phyloP scores from a whole-genome alignment of 2,888 invertebrate genomes.

The Scrobipalpa costella region DNA sequence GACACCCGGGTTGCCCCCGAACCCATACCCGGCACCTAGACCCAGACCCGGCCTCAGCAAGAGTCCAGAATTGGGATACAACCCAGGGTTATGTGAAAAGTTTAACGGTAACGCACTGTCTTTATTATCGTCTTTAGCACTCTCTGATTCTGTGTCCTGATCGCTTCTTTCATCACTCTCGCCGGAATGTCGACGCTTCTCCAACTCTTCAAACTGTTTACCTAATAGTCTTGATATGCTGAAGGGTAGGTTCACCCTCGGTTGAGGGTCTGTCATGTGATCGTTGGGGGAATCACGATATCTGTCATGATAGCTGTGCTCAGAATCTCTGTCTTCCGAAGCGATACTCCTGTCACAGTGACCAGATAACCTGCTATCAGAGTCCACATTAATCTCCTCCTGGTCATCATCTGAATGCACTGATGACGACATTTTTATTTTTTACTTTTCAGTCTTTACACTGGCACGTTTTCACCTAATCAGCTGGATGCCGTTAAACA shows the following conservation, averaged over 20 bases:
- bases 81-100: conserved; percentile 68
- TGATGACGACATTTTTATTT: conserved; percentile 78
- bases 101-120: conserved; percentile 65
- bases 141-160: conserved; percentile 76
- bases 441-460: conserved; percentile 44
- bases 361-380: conserved; percentile 82
- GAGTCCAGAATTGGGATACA: conserved; percentile 68
- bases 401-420: conserved; percentile 83
- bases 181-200: conserved; percentile 73
- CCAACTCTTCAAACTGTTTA: conserved; percentile 86
- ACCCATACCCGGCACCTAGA: conserved; percentile 78
- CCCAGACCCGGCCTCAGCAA: conserved; percentile 71
- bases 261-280: conserved; percentile 77
- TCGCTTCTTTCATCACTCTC: conserved; percentile 78
- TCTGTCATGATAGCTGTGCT: conserved; percentile 76
- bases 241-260: conserved; percentile 85
- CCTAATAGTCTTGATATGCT: conserved; percentile 90
- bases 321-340: conserved; percentile 80
- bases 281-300: conserved; percentile 74
- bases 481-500: conserved; percentile 25
- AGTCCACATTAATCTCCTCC: conserved; percentile 85
- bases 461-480: conserved; percentile 46
- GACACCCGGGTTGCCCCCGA: conserved; percentile 86
- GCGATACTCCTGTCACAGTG: conserved; percentile 75
- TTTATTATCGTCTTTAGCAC: conserved; percentile 72